Evolutionary conservation across 2,113 vertebrate species (phyloP).

Genomic region (Phainopepla nitens): DNA sequence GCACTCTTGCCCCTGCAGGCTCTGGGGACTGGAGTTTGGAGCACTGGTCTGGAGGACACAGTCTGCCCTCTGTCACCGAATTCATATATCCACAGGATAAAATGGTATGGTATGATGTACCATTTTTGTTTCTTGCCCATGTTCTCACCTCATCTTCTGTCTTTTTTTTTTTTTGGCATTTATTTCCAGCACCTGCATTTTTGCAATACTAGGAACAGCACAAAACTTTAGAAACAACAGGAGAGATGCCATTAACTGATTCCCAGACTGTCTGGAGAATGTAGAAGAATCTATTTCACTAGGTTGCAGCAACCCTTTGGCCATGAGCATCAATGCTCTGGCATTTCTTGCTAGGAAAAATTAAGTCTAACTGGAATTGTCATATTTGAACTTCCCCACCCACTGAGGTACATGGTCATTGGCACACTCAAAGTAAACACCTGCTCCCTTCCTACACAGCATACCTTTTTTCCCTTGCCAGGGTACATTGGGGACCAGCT

Average conservation of each 20-base stretch:
- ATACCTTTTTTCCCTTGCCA: background rate
- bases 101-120: no score
- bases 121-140: background rate
- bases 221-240: background rate
- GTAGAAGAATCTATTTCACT: background rate
- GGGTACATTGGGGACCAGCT: background rate
- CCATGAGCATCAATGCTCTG: background rate
- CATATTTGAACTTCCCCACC: background rate
- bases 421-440: background rate
- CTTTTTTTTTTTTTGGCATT: no score
- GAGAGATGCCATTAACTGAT: background rate
- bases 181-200: background rate
- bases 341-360: background rate
- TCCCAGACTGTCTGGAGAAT: background rate
- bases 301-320: background rate
- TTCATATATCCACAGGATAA: background rate
- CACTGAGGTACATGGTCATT: background rate
- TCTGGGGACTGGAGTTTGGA: background rate
- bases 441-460: background rate
- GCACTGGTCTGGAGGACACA: background rate
- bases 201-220: background rate
- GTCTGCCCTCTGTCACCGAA: background rate
- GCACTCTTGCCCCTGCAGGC: fast-evolving
- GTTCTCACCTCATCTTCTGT: background rate
- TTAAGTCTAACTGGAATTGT: background rate